These are phyloP conservation scores for Meandrina meandrites DNA, from an alignment of 92 coral and sea anemone genomes.

Conservation along the genomic window DNA sequence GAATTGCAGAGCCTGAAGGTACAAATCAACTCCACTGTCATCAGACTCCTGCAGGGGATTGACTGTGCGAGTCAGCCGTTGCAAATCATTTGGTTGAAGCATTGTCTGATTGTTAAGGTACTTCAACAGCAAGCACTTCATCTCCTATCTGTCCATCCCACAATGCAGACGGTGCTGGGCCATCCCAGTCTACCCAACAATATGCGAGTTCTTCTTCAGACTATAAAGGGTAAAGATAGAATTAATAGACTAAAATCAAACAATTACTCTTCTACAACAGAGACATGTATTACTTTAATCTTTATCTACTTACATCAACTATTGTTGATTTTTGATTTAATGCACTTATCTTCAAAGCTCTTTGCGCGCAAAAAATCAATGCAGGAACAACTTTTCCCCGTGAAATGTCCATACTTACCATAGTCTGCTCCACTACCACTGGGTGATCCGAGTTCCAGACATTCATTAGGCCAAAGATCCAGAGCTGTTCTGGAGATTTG, in stretches of 20 bases:
- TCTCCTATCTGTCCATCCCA: slow-evolving; percentile 44
- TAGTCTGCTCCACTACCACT: slow-evolving; percentile 40
- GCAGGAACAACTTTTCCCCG: too few relatives aligned
- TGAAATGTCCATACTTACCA: slow-evolving; percentile 45
- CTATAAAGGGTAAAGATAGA: too few relatives aligned
- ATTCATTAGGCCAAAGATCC: slow-evolving; percentile 56
- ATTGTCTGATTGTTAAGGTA: slow-evolving; percentile 30
- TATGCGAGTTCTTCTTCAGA: slow-evolving; percentile 47
- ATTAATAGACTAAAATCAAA: too few relatives aligned
- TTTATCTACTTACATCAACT: too few relatives aligned
- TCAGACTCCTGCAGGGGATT: slow-evolving; percentile 48
- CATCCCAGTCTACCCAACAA: slow-evolving; percentile 59
- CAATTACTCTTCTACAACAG: too few relatives aligned
- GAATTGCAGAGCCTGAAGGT: slow-evolving; percentile 43
- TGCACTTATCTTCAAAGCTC: too few relatives aligned
- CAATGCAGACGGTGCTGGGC: slow-evolving; percentile 50
- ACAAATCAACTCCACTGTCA: slow-evolving; percentile 51
- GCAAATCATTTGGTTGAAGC: slow-evolving; percentile 18
- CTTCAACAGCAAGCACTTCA: slow-evolving; percentile 42
- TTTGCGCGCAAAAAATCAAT: too few relatives aligned
- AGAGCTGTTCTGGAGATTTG: slow-evolving; percentile 52
- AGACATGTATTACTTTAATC: too few relatives aligned
- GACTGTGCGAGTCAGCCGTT: slow-evolving; percentile 20
- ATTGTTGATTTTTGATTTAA: too few relatives aligned
- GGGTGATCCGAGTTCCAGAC: slow-evolving; percentile 52